phyloP scores from a whole-genome alignment of 2,797 vertebrate species.

The Benthosema pterotum region DNA sequence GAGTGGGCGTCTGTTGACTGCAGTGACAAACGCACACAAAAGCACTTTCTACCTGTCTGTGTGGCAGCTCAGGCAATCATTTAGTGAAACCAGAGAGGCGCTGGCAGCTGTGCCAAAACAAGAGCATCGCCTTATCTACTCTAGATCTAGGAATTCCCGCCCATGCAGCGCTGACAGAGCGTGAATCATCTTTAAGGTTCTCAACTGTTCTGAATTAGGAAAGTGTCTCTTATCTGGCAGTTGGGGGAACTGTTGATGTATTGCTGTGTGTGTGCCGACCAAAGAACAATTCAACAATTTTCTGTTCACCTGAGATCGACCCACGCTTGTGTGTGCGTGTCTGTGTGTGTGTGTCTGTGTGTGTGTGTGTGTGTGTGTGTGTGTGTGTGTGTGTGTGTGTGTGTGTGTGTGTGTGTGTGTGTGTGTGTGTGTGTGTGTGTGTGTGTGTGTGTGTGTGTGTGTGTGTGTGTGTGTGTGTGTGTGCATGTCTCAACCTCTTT shows the following conservation, averaged over 20 bases:
- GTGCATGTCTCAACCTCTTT: too few relatives aligned
- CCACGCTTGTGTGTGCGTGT: slow-evolving; percentile 1
- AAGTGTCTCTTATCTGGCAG: slow-evolving; percentile 36
- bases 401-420: too few relatives aligned
- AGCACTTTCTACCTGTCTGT: slow-evolving; percentile 24
- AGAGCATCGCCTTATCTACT: slow-evolving; percentile 47
- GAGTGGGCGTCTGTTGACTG: slow-evolving; percentile 1
- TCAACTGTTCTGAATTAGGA: slow-evolving; percentile 58
- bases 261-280: slow-evolving; percentile 34
- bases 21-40: slow-evolving; percentile 11
- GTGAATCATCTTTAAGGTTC: slow-evolving; percentile 53
- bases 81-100: slow-evolving; percentile 38
- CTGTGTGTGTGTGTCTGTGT: neutral
- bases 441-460: too few relatives aligned
- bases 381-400: neutral
- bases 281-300: slow-evolving; percentile 28
- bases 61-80: slow-evolving; percentile 26
- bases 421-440: too few relatives aligned
- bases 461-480: too few relatives aligned
- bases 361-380: too few relatives aligned
- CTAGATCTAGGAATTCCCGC: slow-evolving; percentile 39
- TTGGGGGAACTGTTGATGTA: slow-evolving; percentile 35
- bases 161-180: slow-evolving; percentile 12
- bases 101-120: slow-evolving; percentile 47
- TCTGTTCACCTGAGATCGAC: slow-evolving; percentile 30